Evolutionary conservation across 2,888 invertebrate genomes (phyloP), one percentile per base, ranked within the genome.

Genomic region (Aspidiotus destructor): DNA sequence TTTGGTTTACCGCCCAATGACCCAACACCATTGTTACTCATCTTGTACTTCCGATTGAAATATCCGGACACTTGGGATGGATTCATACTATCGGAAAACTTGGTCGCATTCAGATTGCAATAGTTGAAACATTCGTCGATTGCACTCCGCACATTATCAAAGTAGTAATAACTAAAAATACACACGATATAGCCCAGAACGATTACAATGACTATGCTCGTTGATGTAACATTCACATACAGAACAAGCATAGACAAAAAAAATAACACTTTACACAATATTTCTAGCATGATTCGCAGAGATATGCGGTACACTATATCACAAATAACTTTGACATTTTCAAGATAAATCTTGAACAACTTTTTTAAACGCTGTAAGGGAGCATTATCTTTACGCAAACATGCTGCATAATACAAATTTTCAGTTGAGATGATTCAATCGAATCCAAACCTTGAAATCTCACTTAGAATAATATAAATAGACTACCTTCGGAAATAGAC

Each of bases 241-340:
- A 58, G 58, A n/a, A 67, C 67, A 60, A 67, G 67, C 67, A 67
- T 67, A 67, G 67, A 67, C 58, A 67, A 60, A 60, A 58, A 67
- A 67, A 67, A 67, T 60, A 58, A 60, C 16, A 67, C 15, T 60
- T 67, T 67, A 58, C 42, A 67, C 9, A 67, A 28, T 57, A 67
- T 67, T 67, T 67, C 67, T 48, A 67, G 60, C 67, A 67, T 67
- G n/a, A 13, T 48, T 48, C 48, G 48, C 48, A n/a, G n/a, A 48
- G 28, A 28, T 28, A 28, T 28, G 28, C 48, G 48, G n/a, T 48
- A 48, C 10, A 48, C 28, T 28, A 28, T 28, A 28, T 28, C n/a
- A 48, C 48, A 48, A 13, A 13, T 48, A 48, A 48, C 48, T 13
- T 48, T 48, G 10, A 6, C 48, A 48, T 48, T 48, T 48, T 48